These are phyloP conservation scores for Listrodromus nycthemerus DNA, from an alignment of 2,888 invertebrate species.

Conservation along the genomic window DNA sequence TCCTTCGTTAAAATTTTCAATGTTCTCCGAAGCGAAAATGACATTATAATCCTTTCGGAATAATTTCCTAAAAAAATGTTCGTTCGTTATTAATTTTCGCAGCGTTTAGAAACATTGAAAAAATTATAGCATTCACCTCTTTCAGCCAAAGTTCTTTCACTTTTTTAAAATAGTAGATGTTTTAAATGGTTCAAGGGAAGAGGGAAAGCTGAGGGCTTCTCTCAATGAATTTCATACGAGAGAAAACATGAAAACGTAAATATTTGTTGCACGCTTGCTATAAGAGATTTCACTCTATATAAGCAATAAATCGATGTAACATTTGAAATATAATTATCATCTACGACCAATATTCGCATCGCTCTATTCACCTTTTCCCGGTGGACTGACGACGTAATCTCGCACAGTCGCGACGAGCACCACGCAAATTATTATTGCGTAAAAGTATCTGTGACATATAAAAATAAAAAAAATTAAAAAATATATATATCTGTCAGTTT, in stretches of 20 bases:
- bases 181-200: too few relatives aligned
- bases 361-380: slow-evolving; percentile 77
- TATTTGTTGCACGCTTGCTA: too few relatives aligned
- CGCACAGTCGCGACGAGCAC: slow-evolving; percentile 79
- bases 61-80: slow-evolving; percentile 76
- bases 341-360: background rate
- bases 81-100: background rate
- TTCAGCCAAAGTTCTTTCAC: too few relatives aligned
- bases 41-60: slow-evolving; percentile 84
- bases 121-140: too few relatives aligned
- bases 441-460: slow-evolving; percentile 78
- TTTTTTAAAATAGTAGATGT: too few relatives aligned
- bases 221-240: too few relatives aligned
- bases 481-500: background rate
- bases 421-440: slow-evolving; percentile 80
- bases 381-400: slow-evolving; percentile 76
- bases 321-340: background rate
- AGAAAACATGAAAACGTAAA: too few relatives aligned
- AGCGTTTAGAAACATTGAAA: too few relatives aligned
- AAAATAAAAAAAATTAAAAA: slow-evolving; percentile 34
- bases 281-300: too few relatives aligned
- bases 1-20: slow-evolving; percentile 86
- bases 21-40: slow-evolving; percentile 90
- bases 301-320: too few relatives aligned
- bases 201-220: too few relatives aligned